Evolutionary conservation across 92 coral and sea anemone genomes (phyloP).

Genomic region (Epizoanthus illoricatus): DNA sequence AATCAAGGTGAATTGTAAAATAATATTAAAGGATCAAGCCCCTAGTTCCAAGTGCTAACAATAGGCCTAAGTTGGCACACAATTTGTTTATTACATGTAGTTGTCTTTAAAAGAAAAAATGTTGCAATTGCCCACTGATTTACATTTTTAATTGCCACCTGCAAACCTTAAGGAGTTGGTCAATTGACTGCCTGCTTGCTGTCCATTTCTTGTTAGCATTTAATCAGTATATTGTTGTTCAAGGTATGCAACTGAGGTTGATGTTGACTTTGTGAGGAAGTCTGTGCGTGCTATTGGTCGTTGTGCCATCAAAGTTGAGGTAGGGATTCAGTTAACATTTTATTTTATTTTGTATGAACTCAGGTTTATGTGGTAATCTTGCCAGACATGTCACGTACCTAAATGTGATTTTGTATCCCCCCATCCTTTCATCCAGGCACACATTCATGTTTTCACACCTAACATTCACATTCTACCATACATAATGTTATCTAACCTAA

Average conservation of each 20-base stretch:
- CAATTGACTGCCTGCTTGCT: not conserved
- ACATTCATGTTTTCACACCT: too few relatives aligned
- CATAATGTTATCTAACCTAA: too few relatives aligned
- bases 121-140: not conserved
- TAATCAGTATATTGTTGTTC: not conserved
- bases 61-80: too few relatives aligned
- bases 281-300: slow-evolving; percentile 99
- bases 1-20: not conserved
- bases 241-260: slow-evolving; percentile 99
- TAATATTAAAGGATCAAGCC: not conserved
- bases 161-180: not conserved
- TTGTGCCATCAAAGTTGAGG: slow-evolving; percentile 99
- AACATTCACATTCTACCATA: too few relatives aligned
- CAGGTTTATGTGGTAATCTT: too few relatives aligned
- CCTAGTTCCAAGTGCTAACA: not conserved
- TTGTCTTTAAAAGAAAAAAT: too few relatives aligned
- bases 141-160: not conserved
- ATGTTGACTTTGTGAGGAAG: slow-evolving; percentile 99
- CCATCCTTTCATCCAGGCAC: too few relatives aligned
- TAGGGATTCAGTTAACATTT: slow-evolving; percentile 1
- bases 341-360: not conserved
- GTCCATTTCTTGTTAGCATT: not conserved
- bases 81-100: too few relatives aligned
- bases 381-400: too few relatives aligned
- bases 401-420: too few relatives aligned